Evolutionary conservation across 1,140 invertebrate genomes (phyloP).

Genomic region (Druon quercuslanigerum): DNA sequence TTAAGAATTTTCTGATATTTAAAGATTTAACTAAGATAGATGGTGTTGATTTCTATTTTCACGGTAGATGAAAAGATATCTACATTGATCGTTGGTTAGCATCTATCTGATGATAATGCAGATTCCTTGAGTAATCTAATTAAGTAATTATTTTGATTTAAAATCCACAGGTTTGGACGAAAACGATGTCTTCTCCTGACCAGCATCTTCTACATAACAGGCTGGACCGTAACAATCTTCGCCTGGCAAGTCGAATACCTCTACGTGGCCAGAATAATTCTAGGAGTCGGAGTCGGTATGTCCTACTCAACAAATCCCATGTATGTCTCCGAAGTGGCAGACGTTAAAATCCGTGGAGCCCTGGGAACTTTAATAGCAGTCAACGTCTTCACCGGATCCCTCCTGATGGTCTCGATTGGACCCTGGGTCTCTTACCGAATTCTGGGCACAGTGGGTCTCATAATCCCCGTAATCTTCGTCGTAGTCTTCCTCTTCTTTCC

Average conservation of each 20-base stretch:
- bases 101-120: too few relatives aligned
- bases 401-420: constrained; percentile 83
- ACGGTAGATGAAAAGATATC: too few relatives aligned
- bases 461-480: constrained; percentile 79
- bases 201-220: constrained; percentile 80
- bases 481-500: constrained; percentile 83
- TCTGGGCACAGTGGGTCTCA: constrained; percentile 75
- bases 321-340: constrained; percentile 83
- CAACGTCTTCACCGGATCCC: constrained; percentile 80
- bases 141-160: constrained; percentile 24
- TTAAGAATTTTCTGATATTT: too few relatives aligned
- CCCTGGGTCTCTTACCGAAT: constrained; percentile 79
- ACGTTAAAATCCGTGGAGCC: constrained; percentile 81
- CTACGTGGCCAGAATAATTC: constrained; percentile 78
- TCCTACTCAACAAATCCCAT: constrained; percentile 84
- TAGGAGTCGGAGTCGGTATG: constrained; percentile 83
- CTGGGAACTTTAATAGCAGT: constrained; percentile 83
- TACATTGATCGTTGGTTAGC: too few relatives aligned
- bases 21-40: too few relatives aligned
- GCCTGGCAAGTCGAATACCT: constrained; percentile 74
- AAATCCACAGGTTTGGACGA: constrained; percentile 77
- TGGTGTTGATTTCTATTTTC: too few relatives aligned
- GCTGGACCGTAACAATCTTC: constrained; percentile 82
- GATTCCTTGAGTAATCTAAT: background rate
- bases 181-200: constrained; percentile 81